Base-by-base conservation (phyloP, 64 coral and sea anemone genomes). In the Pachyseris speciosa region DNA sequence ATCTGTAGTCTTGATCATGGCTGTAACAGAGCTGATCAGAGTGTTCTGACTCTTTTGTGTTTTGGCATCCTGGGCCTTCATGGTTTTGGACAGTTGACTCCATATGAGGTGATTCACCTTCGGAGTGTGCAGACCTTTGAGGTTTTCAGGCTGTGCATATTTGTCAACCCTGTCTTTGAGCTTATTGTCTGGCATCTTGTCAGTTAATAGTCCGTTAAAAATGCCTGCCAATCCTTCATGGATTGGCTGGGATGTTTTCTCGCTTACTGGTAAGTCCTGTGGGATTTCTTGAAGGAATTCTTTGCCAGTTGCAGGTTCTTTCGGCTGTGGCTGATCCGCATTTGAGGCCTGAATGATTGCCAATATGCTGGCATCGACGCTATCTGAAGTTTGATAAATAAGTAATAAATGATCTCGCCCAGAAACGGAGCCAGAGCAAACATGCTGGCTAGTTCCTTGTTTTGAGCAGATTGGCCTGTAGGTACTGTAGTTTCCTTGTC, bases 1-100 rank as follows among this genome's bases (percentile, higher is more conserved):
- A n/a, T 86, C 84, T 16, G 84, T 65, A 7, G 43, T 65, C 24
- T 68, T 66, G 11, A 50, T 67, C 52, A 64, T 64, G 52, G 84
- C 65, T 48, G 36, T 66, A 38, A 70, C n/a, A n/a, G n/a, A n/a
- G n/a, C n/a, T 42, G 25, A 86, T 45, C 7, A 86, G 43, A 29
- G 47, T 66, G 37, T 22, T 47, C 26, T 86, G 84, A 11, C 37
- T 70, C 71, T 20, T n/a, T n/a, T 53, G 61, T 7, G 37, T 3
- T 68, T 24, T 20, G 6, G 40, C 67, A 40, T 86, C 84, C 25
- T 86, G 40, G 7, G 63, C n/a, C 47, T 65, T 36, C 36, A 70
- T 66, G 20, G 52, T 0, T 0, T 64, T n/a, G 1, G 63, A 29
- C 39, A 86, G 64, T 30, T 86, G 84, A 22, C 30, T 37, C 84